Evolutionary conservation across 1,140 invertebrate species (phyloP), one percentile per base, ranked within the genome.

Genomic region (Cataglyphis hispanica): DNA sequence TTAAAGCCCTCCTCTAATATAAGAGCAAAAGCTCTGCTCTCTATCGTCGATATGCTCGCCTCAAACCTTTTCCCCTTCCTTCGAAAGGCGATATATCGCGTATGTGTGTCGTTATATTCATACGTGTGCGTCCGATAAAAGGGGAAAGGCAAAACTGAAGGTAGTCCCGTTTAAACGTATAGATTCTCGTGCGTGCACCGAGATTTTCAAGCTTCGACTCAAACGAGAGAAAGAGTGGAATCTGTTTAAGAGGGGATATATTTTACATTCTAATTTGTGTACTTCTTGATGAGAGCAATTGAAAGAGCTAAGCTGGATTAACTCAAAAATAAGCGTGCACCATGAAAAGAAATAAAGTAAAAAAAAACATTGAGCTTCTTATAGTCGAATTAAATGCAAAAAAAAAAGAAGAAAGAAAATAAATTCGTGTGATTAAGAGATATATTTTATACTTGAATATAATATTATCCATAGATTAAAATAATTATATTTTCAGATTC

Each of bases 1-100:
- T 94, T 94, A 93, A 94, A 93, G 92, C 92, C 91, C 92, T 93
- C 87, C 92, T 74, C 70, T 93, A 93, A 94, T 94, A 93, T 93
- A 93, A 93, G 91, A 93, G 92, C 92, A 90, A 93, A 93, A 94
- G 92, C 90, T 91, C 84, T 69, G 89, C 87, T 93, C 92, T 89
- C 75, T 13, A 34, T 64, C 92, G 88, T 90, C 91, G 91, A 93
- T 92, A 93, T 92, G 90, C 89, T 84, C 89, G 87, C 61, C 78
- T 84, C 78, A 86, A 86, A 88, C 80, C 89, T 86, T 83, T 76
- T 72, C 66, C 77, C 78, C 63, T 56, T 13, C 34, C 85, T 61
- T 61, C 61, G 25, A 5, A 58, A 86, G 61, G 37, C 56, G 37
- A 63, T 72, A 89, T 89, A 89, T 88, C 78, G 87, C 87, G 88